Evolutionary conservation across 2,113 vertebrate genomes (phyloP), one percentile per base, ranked within the genome.

Genomic region (Synodontis membranacea): DNA sequence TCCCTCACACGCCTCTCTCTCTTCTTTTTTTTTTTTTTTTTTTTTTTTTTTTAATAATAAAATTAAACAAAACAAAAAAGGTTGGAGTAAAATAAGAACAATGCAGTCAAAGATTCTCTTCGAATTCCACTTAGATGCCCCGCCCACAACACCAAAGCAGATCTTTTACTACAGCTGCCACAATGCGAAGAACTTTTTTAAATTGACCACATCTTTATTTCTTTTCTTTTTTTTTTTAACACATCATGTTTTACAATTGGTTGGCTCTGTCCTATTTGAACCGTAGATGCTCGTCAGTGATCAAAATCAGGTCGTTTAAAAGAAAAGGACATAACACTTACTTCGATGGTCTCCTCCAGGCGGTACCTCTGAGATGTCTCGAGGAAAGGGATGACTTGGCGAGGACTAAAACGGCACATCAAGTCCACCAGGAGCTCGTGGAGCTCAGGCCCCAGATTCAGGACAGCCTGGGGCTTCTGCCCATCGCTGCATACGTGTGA

Each of bases 291-390:
- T 54, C n/a, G 14, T 50, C 44, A 34, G 48, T 31, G 75, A 78
- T 52, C 15, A 34, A 79, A 54, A 79, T 34, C 31, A 1, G 48
- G 31, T 79, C n/a, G 21, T 86, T 2, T 56, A 46, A 74, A 80
- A 54, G 42, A 80, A 9, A 84, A 76, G 14, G 80, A 28, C 39
- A 56, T n/a, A 28, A 28, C 12, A 7, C 52, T 68, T 88, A 99
- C 98, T 93, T 97, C 94, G 91, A 98, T 95, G 84, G 97, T 95
- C 90, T 98, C 97, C 88, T 99, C 96, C 80, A 99, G 93, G 25
- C 97, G 95, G 93, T 97, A 99, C 90, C 92, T 93, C 86, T 97
- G 96, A 48, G 98, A 96, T 37, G 94, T 95, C 86, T 93, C 94
- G 28, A 99, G 95, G 0, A 96, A 97, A 84, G 92, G 91, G 87